Evolutionary conservation across 2,888 invertebrate genomes (phyloP), one percentile per base, ranked within the genome.

Genomic region (Prosopocoilus inquinatus): DNA sequence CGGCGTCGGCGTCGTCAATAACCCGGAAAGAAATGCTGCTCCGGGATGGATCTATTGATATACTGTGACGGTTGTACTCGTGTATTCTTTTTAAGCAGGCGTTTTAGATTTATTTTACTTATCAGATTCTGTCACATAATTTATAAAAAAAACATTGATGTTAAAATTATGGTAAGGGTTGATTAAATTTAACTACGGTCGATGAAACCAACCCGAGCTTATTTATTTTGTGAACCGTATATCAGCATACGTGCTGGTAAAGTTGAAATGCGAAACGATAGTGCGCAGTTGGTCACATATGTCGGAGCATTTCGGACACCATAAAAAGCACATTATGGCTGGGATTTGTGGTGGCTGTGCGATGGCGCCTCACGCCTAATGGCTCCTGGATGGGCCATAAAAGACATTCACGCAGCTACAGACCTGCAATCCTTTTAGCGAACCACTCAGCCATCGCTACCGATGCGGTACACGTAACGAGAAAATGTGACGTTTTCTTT

Each of bases 291-390:
- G 45, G 54, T 44, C 49, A 49, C 58, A 55, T 55, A 55, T 55
- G 58, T 51, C 47, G 33, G 28, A 55, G 50, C 47, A 52, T 52
- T 58, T 55, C 52, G 50, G 55, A 53, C 54, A 49, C 55, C 48
- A 50, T 58, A 58, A 58, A 58, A 58, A 58, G 38, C 47, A 39
- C 55, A 55, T 58, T 58, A 58, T 50, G 50, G 49, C 43, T 32
- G 47, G 48, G 32, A 35, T 28, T 28, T 28, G 20, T 28, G 20
- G 20, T 28, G 20, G 33, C 20, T 34, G 35, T 35, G 33, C 51
- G 45, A 35, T 51, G 20, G 44, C n/a, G 49, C 38, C n/a, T 15
- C 33, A 13, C 33, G 12, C 11, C 50, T 50, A 50, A 50, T 50
- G 43, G 50, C 41, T n/a, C 32, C 50, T 15, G 9, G 13, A 28